Base-by-base conservation (phyloP, 2,113 vertebrate species). In the Rana temporaria region DNA sequence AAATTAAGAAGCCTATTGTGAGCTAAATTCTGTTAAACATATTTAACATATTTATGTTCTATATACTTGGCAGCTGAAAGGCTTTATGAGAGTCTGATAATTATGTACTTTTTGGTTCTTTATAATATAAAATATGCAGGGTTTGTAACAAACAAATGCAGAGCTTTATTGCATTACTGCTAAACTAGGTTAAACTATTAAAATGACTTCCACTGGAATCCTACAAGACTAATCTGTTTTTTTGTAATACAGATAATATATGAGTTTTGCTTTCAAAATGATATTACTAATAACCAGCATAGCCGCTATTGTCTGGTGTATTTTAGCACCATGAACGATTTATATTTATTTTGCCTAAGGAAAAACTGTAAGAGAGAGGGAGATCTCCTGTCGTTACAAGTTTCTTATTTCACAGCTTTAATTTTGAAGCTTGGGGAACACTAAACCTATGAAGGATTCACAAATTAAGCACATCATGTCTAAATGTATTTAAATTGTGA, bases 391-490 rank as follows among this genome's bases (percentile, higher is more conserved):
- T 85, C 24, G 2, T 59, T 78, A 80, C 42, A 84, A 78, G 57
- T 81, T 90, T 87, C 88, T 84, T 84, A 75, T 20, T 89, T 89
- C 71, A 86, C 57, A 85, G 64, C n/a, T 85, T 91, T 85, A 86
- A 85, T 88, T 89, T 84, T 89, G 81, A 90, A 88, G 84, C 48
- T 0, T 42, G 82, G 60, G 68, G 84, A 85, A 73, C 66, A 82
- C 84, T 65, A 86, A 87, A 65, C 75, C 84, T 79, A 89, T 89
- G 86, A 89, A 91, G 91, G 90, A 93, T 94, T 93, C 89, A 93
- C 85, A 42, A 93, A 89, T 76, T 89, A 87, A 86, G 70, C 66
- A 48, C 22, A 86, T 88, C 60, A 18, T 86, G 78, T 87, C 87
- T 91, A 67, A 87, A 81, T 22, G 22, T 88, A 87, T 92, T 88